Conservation (phyloP, 2,113 vertebrate species). For the Oncorhynchus kisutch region DNA sequence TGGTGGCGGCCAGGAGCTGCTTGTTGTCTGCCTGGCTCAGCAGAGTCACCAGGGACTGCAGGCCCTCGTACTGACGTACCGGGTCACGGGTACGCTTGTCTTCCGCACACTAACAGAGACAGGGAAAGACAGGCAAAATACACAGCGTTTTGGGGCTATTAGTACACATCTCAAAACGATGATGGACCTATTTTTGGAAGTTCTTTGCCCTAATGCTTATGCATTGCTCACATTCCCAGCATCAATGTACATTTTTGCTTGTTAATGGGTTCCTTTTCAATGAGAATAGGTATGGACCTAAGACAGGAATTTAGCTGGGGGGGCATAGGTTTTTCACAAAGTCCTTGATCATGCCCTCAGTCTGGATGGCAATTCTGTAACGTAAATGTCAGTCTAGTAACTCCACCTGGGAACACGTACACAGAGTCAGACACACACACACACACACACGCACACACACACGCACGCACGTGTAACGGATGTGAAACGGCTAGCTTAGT, state of each 20-base stretch:
- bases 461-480: too few relatives aligned
- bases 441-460: too few relatives aligned
- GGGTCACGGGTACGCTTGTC: constrained; percentile 86
- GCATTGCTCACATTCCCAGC: too few relatives aligned
- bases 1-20: constrained; percentile 86
- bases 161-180: not conserved
- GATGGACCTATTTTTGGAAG: too few relatives aligned
- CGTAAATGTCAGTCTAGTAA: constrained; percentile 75
- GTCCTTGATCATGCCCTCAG: constrained; percentile 84
- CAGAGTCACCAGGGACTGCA: constrained; percentile 82
- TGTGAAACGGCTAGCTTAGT: too few relatives aligned
- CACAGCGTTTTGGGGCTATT: not conserved
- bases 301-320: too few relatives aligned
- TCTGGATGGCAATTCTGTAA: constrained; percentile 85
- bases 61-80: constrained; percentile 82
- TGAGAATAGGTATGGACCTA: too few relatives aligned
- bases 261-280: too few relatives aligned
- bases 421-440: too few relatives aligned
- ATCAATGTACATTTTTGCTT: too few relatives aligned
- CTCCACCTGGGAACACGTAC: constrained; percentile 70
- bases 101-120: constrained; percentile 83
- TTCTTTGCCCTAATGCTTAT: too few relatives aligned
- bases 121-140: not conserved
- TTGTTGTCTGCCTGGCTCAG: constrained; percentile 85
- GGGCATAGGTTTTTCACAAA: constrained; percentile 81